Evolutionary conservation across 2,797 vertebrate genomes (phyloP).

Genomic region (Sebastes reedi): DNA sequence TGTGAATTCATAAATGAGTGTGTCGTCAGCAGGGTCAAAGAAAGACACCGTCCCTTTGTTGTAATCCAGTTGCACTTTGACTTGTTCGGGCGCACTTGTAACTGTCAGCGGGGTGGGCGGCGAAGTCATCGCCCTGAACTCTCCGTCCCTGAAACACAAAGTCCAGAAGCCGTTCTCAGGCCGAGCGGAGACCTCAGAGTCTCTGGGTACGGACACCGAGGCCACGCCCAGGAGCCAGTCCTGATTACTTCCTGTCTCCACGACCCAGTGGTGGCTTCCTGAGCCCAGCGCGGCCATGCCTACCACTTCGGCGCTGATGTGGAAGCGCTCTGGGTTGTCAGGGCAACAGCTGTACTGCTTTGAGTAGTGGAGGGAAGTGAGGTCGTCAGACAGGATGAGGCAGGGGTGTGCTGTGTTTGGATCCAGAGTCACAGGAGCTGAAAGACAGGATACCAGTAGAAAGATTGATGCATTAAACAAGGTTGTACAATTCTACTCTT

Average conservation of each 20-base stretch:
- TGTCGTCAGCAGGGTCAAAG: constrained; percentile 52
- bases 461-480: not conserved
- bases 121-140: constrained; percentile 77
- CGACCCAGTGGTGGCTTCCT: constrained; percentile 77
- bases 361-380: constrained; percentile 77
- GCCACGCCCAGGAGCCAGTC: constrained; percentile 83
- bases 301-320: constrained; percentile 78
- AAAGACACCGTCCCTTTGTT: constrained; percentile 77
- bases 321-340: constrained; percentile 83
- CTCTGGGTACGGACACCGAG: constrained; percentile 63
- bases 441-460: constrained; percentile 30
- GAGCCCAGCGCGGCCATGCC: constrained; percentile 66
- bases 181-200: constrained; percentile 62
- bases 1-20: constrained; percentile 66
- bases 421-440: constrained; percentile 82
- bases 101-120: constrained; percentile 63
- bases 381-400: constrained; percentile 80
- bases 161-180: constrained; percentile 85
- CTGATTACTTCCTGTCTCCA: constrained; percentile 78
- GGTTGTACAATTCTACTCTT: not conserved
- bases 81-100: constrained; percentile 46
- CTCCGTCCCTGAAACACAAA: constrained; percentile 75
- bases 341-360: constrained; percentile 61
- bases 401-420: constrained; percentile 83
- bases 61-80: constrained; percentile 79